Conservation (phyloP, 1,140 invertebrate genomes). For the Zophobas morio region DNA sequence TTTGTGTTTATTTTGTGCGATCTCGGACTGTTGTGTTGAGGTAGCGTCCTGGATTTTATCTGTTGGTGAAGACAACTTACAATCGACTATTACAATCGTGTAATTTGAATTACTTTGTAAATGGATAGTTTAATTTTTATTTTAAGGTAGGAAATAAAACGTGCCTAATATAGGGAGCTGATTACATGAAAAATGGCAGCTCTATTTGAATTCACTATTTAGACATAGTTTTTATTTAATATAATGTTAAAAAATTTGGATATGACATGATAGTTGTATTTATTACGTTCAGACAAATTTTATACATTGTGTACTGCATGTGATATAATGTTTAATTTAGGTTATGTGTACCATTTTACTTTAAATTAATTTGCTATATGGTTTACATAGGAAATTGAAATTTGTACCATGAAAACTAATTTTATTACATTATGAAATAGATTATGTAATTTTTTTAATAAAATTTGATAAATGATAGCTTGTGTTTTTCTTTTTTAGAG, state of each 20-base stretch:
- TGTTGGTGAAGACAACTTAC: not conserved
- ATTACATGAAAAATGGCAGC: slow-evolving; percentile 24
- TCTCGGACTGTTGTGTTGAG: too few relatives aligned
- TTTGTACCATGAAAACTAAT: slow-evolving; percentile 50
- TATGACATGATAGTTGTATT: slow-evolving; percentile 32
- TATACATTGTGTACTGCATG: slow-evolving; percentile 47
- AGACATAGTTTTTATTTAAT: slow-evolving; percentile 46
- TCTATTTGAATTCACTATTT: slow-evolving; percentile 48
- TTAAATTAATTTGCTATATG: slow-evolving; percentile 42
- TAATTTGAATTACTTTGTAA: slow-evolving; percentile 32
- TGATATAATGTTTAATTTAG: slow-evolving; percentile 46
- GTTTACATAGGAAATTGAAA: slow-evolving; percentile 40
- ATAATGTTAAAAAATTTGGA: slow-evolving; percentile 44
- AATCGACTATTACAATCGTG: slow-evolving; percentile 13
- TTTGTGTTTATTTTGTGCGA: too few relatives aligned
- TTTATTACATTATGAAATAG: slow-evolving; percentile 54
- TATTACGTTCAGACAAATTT: slow-evolving; percentile 30
- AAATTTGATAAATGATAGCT: slow-evolving; percentile 37
- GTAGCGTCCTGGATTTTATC: not conserved
- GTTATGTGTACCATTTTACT: slow-evolving; percentile 37
- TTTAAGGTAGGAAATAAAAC: slow-evolving; percentile 33
- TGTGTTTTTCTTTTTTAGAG: too few relatives aligned
- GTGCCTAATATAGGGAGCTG: slow-evolving; percentile 37
- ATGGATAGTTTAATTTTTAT: slow-evolving; percentile 10
- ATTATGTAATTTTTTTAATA: slow-evolving; percentile 56